Percentiles rank a stretch among this genome's conserved stretches.
phyloP scores from a whole-genome alignment of 2,113 vertebrate genomes.

The Smithornis capensis region DNA sequence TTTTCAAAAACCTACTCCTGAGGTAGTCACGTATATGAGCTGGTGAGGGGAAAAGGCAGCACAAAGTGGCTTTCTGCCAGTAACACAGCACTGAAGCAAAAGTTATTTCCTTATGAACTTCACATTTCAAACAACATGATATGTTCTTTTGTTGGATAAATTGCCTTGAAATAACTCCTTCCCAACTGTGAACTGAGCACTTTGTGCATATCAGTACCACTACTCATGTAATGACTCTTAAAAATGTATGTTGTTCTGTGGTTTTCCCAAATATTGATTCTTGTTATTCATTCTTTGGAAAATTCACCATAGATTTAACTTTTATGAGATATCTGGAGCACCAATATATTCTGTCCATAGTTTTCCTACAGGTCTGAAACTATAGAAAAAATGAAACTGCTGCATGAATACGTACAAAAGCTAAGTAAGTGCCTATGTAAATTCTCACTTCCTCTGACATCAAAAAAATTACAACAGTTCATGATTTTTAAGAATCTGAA shows the following conservation, averaged over 20 bases:
- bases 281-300: neutral
- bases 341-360: neutral
- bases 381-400: neutral
- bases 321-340: neutral
- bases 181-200: neutral
- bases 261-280: neutral
- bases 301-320: neutral
- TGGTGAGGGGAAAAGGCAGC: neutral
- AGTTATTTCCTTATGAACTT: neutral
- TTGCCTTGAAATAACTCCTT: neutral
- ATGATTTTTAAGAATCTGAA: neutral
- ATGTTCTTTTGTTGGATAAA: neutral
- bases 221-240: neutral
- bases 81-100: neutral
- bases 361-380: neutral
- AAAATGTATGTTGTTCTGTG: neutral
- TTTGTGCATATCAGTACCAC: neutral
- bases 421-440: neutral
- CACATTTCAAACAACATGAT: neutral
- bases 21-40: neutral
- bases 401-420: neutral
- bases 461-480: neutral
- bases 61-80: neutral
- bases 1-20: neutral
- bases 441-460: neutral